A percentile compares a stretch with the other conserved stretches of the same genome.
phyloP scores from a whole-genome alignment of 2,888 invertebrate species.

The Esperia sulphurella region DNA sequence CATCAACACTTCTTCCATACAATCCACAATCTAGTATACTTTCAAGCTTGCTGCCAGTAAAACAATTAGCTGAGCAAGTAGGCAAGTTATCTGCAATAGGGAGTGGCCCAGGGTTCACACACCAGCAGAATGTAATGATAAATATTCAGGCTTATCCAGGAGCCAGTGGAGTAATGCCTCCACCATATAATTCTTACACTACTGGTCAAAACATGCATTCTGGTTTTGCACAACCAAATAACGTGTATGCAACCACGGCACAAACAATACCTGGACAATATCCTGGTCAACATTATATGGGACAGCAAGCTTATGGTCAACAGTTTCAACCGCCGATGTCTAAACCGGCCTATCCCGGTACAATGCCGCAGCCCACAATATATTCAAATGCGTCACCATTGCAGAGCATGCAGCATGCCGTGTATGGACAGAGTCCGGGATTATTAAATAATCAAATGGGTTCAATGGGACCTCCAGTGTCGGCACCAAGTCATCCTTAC shows the following conservation, averaged over 20 bases:
- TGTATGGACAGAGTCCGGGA: slow-evolving; percentile 50
- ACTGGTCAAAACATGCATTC: slow-evolving; percentile 56
- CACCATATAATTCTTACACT: slow-evolving; percentile 61
- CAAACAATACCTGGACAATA: slow-evolving; percentile 56
- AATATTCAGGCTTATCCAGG: slow-evolving; percentile 82
- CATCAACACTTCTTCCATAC: slow-evolving; percentile 58
- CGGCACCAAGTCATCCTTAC: slow-evolving; percentile 42
- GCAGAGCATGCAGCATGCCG: slow-evolving; percentile 68
- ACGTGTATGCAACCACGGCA: slow-evolving; percentile 58
- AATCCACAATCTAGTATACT: slow-evolving; percentile 52
- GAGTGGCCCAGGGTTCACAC: slow-evolving; percentile 61
- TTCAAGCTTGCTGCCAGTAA: slow-evolving; percentile 64
- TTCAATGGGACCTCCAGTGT: slow-evolving; percentile 43
- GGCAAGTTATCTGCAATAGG: slow-evolving; percentile 61
- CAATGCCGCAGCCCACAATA: slow-evolving; percentile 41
- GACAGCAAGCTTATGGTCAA: slow-evolving; percentile 50
- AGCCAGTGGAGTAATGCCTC: slow-evolving; percentile 65
- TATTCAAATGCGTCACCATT: slow-evolving; percentile 58
- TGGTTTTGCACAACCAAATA: slow-evolving; percentile 46
- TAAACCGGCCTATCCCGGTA: slow-evolving; percentile 50
- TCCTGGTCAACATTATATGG: slow-evolving; percentile 49
- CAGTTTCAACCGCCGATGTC: slow-evolving; percentile 48
- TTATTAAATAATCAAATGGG: slow-evolving; percentile 35
- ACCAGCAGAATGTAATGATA: slow-evolving; percentile 82
- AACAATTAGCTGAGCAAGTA: slow-evolving; percentile 70